A percentile compares a stretch with the other conserved stretches of the same genome.
Conservation (phyloP, 2,113 vertebrate species). For the Erythrocercus mccallii region DNA sequence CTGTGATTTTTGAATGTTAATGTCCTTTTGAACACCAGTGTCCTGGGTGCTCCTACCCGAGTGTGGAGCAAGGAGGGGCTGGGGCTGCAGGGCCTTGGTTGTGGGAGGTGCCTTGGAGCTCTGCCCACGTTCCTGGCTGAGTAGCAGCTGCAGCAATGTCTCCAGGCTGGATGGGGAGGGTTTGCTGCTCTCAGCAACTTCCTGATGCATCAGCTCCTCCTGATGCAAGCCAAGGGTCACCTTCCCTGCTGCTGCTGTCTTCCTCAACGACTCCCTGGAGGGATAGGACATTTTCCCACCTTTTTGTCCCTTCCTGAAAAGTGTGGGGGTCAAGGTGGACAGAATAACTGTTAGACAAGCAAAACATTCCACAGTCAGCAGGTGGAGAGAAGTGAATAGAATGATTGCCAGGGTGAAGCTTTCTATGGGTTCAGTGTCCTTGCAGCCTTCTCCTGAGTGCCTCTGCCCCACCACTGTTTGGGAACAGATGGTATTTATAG, state of each 20-base stretch:
- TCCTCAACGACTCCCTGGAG: background rate
- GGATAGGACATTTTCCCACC: background rate
- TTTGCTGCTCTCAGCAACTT: background rate
- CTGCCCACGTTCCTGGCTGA: background rate
- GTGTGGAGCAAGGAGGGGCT: background rate
- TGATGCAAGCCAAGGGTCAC: background rate
- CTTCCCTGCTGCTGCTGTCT: background rate
- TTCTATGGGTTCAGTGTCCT: background rate
- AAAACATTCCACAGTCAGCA: background rate
- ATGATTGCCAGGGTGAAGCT: background rate
- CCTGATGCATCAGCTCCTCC: background rate
- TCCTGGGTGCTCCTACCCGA: background rate
- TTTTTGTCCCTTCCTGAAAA: background rate
- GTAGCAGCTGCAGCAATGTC: no score
- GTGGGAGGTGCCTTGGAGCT: background rate
- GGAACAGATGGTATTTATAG: background rate
- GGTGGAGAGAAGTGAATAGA: background rate
- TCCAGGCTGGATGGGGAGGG: background rate
- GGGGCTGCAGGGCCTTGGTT: background rate
- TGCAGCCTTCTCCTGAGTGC: background rate
- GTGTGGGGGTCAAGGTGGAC: background rate
- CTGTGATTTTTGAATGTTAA: background rate
- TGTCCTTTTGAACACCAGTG: background rate
- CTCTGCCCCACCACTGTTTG: background rate
- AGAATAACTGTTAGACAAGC: background rate